phyloP scores from a whole-genome alignment of 2,113 vertebrate species.

The Mugil cephalus region DNA sequence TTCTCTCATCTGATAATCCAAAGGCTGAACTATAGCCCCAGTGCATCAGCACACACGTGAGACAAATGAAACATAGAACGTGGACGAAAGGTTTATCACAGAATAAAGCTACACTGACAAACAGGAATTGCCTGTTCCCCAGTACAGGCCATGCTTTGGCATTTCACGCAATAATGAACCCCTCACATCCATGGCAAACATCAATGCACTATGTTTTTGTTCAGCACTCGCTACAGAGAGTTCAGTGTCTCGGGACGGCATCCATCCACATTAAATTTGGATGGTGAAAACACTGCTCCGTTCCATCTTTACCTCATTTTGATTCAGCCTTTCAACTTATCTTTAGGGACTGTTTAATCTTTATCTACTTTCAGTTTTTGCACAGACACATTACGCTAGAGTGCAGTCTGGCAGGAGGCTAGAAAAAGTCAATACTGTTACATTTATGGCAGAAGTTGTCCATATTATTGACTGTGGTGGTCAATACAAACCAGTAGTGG shows the following conservation, averaged over 20 bases:
- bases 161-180: background rate
- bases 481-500: constrained; percentile 72
- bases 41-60: background rate
- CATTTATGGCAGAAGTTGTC: constrained; percentile 68
- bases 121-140: background rate
- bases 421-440: constrained; percentile 73
- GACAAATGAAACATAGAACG: constrained; percentile 17
- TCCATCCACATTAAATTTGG: constrained; percentile 23
- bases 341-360: constrained; percentile 59
- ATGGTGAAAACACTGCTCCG: background rate
- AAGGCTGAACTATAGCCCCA: background rate
- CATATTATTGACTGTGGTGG: constrained; percentile 76
- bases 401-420: constrained; percentile 60
- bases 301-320: constrained; percentile 21
- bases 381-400: constrained; percentile 59
- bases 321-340: constrained; percentile 49
- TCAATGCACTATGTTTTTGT: constrained; percentile 16
- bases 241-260: constrained; percentile 20
- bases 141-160: constrained; percentile 5
- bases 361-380: constrained; percentile 59
- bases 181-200: constrained; percentile 16
- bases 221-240: background rate
- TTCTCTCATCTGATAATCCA: background rate
- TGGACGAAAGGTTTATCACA: constrained; percentile 3
- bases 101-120: no score